phyloP scores from a whole-genome alignment of 2,888 invertebrate genomes.

The Synergus japonicus region DNA sequence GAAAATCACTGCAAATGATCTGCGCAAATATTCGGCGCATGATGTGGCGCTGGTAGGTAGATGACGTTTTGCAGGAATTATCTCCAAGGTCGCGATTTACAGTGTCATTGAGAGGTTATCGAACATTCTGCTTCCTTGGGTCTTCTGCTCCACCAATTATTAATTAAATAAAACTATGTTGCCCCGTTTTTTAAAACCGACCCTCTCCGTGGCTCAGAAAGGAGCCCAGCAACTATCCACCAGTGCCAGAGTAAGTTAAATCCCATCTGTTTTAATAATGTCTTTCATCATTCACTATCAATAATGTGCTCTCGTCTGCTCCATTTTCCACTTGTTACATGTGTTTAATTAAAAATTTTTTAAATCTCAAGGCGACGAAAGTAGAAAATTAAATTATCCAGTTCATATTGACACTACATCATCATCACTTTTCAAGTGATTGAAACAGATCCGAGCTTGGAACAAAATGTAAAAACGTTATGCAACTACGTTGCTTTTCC shows the following conservation, averaged over 20 bases:
- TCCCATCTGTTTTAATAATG: not conserved
- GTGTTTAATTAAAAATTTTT: not conserved
- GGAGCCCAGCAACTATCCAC: slow-evolving; percentile 72
- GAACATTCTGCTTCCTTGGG: not conserved
- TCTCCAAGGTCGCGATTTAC: slow-evolving; percentile 18
- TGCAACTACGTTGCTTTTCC: slow-evolving; percentile 14
- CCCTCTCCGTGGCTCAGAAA: slow-evolving; percentile 64
- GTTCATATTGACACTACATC: not conserved
- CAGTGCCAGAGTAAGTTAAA: slow-evolving; percentile 66
- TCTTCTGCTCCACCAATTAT: not conserved
- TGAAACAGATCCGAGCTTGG: slow-evolving; percentile 4
- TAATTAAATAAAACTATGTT: slow-evolving; percentile 64
- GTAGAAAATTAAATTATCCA: not conserved
- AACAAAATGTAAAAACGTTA: slow-evolving; percentile 25
- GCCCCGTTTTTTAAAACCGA: slow-evolving; percentile 70
- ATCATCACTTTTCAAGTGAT: not conserved
- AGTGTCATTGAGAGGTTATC: slow-evolving; percentile 39
- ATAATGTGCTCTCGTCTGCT: not conserved
- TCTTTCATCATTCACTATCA: not conserved
- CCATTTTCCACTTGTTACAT: slow-evolving; percentile 10
- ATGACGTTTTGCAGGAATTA: slow-evolving; percentile 4
- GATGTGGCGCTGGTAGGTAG: not conserved
- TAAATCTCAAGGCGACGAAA: not conserved
- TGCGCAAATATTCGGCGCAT: not conserved
- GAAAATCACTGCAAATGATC: not conserved